Base-by-base conservation (phyloP, 2,797 vertebrate species). In the Sebastolobus altivelis region DNA sequence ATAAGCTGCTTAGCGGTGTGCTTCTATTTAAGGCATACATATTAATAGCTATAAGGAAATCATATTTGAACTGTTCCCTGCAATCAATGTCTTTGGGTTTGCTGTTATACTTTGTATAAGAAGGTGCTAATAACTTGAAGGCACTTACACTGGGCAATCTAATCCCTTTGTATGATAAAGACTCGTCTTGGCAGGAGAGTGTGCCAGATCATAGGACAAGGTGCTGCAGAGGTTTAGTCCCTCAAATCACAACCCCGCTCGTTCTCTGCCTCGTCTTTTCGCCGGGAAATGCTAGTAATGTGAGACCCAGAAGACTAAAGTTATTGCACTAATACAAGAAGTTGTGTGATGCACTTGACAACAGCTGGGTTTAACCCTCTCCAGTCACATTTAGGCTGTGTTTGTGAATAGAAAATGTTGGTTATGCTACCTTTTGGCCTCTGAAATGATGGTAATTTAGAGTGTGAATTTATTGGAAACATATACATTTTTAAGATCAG, bases 1-100 rank as follows among this genome's bases (percentile, higher is more conserved):
- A 96, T 97, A 97, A 97, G 96, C 96, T 96, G 96, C 96, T 97
- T 97, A 97, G 95, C 94, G 92, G 95, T 96, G 95, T 96, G 96
- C 95, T 96, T 96, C 96, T 97, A 96, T 97, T 97, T 97, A 97
- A 97, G 95, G 96, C 95, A 96, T 96, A 96, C 96, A 96, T 96
- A 96, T 96, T 97, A 97, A 96, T 97, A 96, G 96, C 96, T 96
- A 96, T 96, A 96, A 96, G 95, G 95, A 96, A 97, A 96, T 96
- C 95, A 96, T 96, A 96, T 96, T 96, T 95, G 90, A 96, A 97
- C 95, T 96, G 94, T 96, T 96, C 95, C 93, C 92, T 95, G 95
- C 95, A 96, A 96, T 96, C 95, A 96, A 92, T 95, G 95, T 96
- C 95, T 96, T 95, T 94, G 92, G 95, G 94, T 96, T 96, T 95